Evolutionary conservation across 2,797 vertebrate genomes (phyloP).

Genomic region (Synaphobranchus kaupii): DNA sequence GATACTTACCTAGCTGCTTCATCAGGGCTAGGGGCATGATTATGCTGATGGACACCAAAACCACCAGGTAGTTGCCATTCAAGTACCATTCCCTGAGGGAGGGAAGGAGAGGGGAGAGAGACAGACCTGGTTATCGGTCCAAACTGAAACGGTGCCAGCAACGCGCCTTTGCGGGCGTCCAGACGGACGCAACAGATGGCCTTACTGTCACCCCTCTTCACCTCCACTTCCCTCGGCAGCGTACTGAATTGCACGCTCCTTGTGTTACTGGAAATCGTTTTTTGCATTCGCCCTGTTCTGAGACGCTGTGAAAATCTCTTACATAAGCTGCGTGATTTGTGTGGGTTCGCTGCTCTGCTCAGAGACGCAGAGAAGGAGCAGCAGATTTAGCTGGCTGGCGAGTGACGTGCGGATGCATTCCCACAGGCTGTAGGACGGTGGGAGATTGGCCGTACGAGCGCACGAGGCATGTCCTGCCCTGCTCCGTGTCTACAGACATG

Average conservation of each 20-base stretch:
- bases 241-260: neutral
- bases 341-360: neutral
- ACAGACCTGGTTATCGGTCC: neutral
- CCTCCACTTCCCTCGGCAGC: neutral
- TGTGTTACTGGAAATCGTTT: neutral
- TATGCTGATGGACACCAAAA: conserved; percentile 83
- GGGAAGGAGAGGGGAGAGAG: neutral
- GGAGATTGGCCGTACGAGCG: neutral
- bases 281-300: neutral
- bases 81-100: conserved; percentile 87
- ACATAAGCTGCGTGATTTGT: neutral
- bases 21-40: conserved; percentile 94
- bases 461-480: neutral
- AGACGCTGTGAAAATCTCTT: neutral
- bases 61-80: conserved; percentile 94
- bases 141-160: neutral
- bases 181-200: neutral
- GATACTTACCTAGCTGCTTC: conserved; percentile 95
- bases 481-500: neutral
- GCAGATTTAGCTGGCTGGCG: neutral
- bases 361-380: neutral
- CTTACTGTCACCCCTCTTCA: neutral
- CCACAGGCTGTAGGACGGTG: neutral
- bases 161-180: neutral
- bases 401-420: neutral